These are phyloP conservation scores for Heliothis subflexa DNA, from an alignment of 1,140 invertebrate species.

Conservation along the genomic window DNA sequence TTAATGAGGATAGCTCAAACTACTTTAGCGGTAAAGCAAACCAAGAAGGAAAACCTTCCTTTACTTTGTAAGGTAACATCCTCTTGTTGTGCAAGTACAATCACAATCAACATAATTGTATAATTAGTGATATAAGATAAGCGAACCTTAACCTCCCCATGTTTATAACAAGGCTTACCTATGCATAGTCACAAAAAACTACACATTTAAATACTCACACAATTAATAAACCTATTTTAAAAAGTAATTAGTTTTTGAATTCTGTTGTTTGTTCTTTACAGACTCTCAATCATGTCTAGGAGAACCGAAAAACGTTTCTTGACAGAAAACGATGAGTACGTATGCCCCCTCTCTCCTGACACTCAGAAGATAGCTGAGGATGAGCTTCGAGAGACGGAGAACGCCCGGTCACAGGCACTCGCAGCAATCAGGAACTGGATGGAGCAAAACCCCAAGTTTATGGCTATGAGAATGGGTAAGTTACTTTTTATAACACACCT, in stretches of 20 bases:
- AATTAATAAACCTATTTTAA: no score
- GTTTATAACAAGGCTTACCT: no score
- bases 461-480: slow-evolving; percentile 90
- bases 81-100: neutral
- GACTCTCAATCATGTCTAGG: slow-evolving; percentile 68
- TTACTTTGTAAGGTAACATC: neutral
- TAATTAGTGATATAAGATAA: no score
- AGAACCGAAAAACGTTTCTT: slow-evolving; percentile 79
- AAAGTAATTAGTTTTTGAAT: neutral
- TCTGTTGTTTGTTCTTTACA: slow-evolving; percentile 29
- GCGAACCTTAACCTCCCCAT: no score
- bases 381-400: slow-evolving; percentile 90
- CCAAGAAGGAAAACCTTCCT: neutral
- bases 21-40: neutral
- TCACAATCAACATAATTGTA: no score
- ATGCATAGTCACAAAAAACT: no score
- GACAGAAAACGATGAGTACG: slow-evolving; percentile 88
- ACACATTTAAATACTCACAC: no score
- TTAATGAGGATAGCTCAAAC: neutral
- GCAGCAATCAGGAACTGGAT: slow-evolving; percentile 90
- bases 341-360: slow-evolving; percentile 87
- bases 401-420: slow-evolving; percentile 88
- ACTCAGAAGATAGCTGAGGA: slow-evolving; percentile 88
- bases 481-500: neutral
- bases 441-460: slow-evolving; percentile 90